Evolutionary conservation across 2,797 vertebrate species (phyloP), one percentile per base, ranked within the genome.

Genomic region (Hippoglossus hippoglossus): DNA sequence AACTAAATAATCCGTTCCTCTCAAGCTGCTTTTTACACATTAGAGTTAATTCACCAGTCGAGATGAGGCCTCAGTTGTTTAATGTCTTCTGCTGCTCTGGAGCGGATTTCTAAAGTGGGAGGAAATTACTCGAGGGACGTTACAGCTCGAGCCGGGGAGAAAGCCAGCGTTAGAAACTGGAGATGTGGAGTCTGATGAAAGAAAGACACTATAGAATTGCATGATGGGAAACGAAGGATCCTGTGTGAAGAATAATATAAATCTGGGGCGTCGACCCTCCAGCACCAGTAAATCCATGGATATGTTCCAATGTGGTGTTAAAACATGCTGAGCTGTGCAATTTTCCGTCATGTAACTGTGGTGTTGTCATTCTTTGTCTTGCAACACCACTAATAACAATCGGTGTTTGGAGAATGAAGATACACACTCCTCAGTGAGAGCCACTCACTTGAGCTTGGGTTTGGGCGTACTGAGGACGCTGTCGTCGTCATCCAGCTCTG

Each of bases 391-490:
- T 31, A n/a, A 9, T 26, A 12, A 19, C 16, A 8, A 24, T 36
- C 11, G 11, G 39, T 41, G 22, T 24, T 24, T 24, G 22, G 22
- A 24, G 22, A 24, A 24, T 24, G 24, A 24, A 24, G 39, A 16
- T 16, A 5, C 39, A 36, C 2, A 7, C 93, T 88, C 81, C 96
- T 36, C 5, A 0, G n/a, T 22, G 51, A 22, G 24, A 25, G 19
- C 36, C 47, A 22, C 95, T 92, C 85, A 99, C 98, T 98, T 97
- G 80, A 99, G 94, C 93, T 97, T 96, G 71, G 98, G 98, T 84
- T 99, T 99, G 0, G 98, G 98, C 19, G 98, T 99, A 92, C 97
- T 99, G 75, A 98, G 95, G 60, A 99, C 97, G 0, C 98, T 99
- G 93, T 98, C 98, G 0, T 99, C 98, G 0, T 99, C 98, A 15